phyloP scores from a whole-genome alignment of 1,140 invertebrate genomes.

The Phortica variegata region DNA sequence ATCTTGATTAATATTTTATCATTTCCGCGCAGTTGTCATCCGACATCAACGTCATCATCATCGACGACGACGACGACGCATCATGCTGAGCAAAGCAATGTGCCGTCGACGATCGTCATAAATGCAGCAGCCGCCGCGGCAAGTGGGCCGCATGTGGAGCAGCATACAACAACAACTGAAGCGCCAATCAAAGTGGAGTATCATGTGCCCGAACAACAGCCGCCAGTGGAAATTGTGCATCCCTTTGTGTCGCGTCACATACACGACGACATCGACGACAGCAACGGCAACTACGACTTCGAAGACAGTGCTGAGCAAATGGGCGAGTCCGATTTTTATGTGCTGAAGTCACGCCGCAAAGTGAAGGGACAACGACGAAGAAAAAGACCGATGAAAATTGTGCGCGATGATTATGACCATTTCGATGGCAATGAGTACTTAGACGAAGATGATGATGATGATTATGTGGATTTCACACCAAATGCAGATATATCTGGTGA shows the following conservation, averaged over 20 bases:
- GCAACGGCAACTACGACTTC: conserved; percentile 12
- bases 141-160: conserved; percentile 16
- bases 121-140: conserved; percentile 44
- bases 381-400: conserved; percentile 6
- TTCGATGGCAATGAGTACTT: conserved; percentile 14
- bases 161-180: conserved; percentile 1
- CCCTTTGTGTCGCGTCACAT: too few relatives aligned
- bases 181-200: conserved; percentile 14
- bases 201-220: conserved; percentile 5
- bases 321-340: conserved; percentile 34
- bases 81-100: background rate
- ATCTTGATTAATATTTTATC: background rate
- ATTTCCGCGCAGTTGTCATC: conserved; percentile 29
- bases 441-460: conserved; percentile 35
- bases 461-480: conserved; percentile 20
- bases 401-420: conserved; percentile 3
- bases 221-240: background rate
- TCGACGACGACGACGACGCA: conserved; percentile 3
- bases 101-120: conserved; percentile 32
- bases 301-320: conserved; percentile 17
- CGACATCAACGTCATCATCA: conserved; percentile 11
- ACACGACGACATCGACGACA: conserved; percentile 20
- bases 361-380: conserved; percentile 8
- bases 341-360: conserved; percentile 25
- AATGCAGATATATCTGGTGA: too few relatives aligned